Conservation (phyloP, 1,140 invertebrate species). For the Ptiloglossa arizonensis region DNA sequence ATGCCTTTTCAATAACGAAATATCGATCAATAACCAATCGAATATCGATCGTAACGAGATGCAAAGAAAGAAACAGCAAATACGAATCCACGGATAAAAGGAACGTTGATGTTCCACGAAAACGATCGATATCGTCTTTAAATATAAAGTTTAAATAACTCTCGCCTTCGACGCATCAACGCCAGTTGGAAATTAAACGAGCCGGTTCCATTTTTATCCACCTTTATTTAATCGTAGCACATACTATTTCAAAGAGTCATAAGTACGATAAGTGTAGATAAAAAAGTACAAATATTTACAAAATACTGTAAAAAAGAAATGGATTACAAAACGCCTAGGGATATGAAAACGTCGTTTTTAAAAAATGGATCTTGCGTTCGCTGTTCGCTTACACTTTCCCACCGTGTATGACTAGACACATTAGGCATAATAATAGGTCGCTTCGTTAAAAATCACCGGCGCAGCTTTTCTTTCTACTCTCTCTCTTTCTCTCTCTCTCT, state of each 20-base stretch:
- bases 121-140: too few relatives aligned
- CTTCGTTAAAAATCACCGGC: constrained; percentile 46
- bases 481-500: not conserved
- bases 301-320: constrained; percentile 72
- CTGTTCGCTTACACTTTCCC: constrained; percentile 45
- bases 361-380: constrained; percentile 58
- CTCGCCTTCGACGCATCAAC: too few relatives aligned
- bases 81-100: too few relatives aligned
- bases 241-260: constrained; percentile 69
- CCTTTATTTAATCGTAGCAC: constrained; percentile 69
- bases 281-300: constrained; percentile 78
- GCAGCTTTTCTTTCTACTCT: not conserved
- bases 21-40: too few relatives aligned
- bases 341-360: constrained; percentile 61
- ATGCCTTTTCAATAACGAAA: too few relatives aligned
- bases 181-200: not conserved
- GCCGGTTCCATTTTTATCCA: constrained; percentile 23
- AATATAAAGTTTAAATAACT: too few relatives aligned
- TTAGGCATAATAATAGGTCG: constrained; percentile 59
- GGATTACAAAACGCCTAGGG: constrained; percentile 59
- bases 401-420: constrained; percentile 66
- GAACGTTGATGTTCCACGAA: too few relatives aligned
- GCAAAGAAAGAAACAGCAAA: too few relatives aligned
- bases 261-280: constrained; percentile 67
- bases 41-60: too few relatives aligned